Conservation (phyloP, 1,140 invertebrate species). For the Lysiphlebus fabarum region DNA sequence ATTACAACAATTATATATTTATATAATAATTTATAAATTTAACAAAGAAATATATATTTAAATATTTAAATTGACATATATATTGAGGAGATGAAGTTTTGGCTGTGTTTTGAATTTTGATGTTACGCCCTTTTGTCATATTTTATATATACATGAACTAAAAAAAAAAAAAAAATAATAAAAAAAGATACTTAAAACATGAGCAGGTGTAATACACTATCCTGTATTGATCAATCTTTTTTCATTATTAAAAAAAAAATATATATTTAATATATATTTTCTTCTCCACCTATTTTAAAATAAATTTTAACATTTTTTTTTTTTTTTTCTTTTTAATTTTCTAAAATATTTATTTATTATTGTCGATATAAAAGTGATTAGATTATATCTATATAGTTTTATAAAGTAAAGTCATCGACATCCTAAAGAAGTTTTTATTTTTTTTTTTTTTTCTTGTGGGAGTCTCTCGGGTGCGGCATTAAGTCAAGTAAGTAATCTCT, state of each 20-base stretch:
- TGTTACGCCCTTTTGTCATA: constrained; percentile 29
- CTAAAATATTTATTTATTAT: too few species aligned
- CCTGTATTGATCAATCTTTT: constrained; percentile 10
- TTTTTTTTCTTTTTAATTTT: not conserved
- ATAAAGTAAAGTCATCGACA: constrained; percentile 12
- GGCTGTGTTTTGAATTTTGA: constrained; percentile 16
- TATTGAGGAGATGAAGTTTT: too few species aligned
- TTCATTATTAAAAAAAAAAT: too few species aligned
- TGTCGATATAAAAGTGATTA: constrained; percentile 26
- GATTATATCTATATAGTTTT: constrained; percentile 24
- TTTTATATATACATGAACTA: too few species aligned
- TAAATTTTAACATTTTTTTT: not conserved
- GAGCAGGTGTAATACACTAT: constrained; percentile 27
- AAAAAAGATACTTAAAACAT: constrained; percentile 20
- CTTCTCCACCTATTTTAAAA: not conserved
- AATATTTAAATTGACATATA: too few species aligned
- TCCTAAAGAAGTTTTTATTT: not conserved
- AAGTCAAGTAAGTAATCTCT: constrained; percentile 42
- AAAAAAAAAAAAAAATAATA: too few species aligned
- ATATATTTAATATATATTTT: too few species aligned
- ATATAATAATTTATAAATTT: too few species aligned
- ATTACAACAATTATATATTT: too few species aligned
- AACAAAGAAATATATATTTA: too few species aligned
- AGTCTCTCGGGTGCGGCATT: constrained; percentile 28
- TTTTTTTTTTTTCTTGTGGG: constrained; percentile 8